Evolutionary conservation across 2,888 invertebrate genomes (phyloP).

Genomic region (Phania funesta): DNA sequence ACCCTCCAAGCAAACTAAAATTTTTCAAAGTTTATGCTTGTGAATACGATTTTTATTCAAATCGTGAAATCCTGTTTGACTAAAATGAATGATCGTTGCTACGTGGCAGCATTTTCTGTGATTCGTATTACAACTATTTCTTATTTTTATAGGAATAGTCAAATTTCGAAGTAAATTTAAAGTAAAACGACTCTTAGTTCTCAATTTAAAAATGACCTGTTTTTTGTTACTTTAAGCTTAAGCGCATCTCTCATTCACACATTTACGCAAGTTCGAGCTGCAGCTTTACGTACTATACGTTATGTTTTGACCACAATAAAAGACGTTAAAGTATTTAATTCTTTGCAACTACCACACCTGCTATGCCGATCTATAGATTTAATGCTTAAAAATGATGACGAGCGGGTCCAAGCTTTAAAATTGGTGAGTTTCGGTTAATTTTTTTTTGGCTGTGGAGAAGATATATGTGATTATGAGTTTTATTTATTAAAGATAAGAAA

Average conservation of each 20-base stretch:
- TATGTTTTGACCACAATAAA: constrained; percentile 89
- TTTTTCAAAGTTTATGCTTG: too few relatives aligned
- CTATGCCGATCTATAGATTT: constrained; percentile 93
- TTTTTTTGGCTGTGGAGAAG: not conserved
- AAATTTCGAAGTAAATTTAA: too few relatives aligned
- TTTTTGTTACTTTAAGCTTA: constrained; percentile 83
- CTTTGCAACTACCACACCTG: constrained; percentile 90
- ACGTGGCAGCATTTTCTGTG: too few relatives aligned
- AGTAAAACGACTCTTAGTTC: too few relatives aligned
- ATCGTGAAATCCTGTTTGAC: too few relatives aligned
- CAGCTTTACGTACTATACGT: constrained; percentile 91
- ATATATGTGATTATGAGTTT: not conserved
- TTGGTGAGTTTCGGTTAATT: constrained; percentile 82
- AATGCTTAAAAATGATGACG: constrained; percentile 93
- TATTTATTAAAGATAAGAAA: constrained; percentile 79
- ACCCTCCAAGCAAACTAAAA: too few relatives aligned
- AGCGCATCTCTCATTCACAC: constrained; percentile 92
- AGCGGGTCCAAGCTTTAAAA: constrained; percentile 94
- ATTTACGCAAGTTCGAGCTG: constrained; percentile 93
- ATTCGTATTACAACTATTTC: too few relatives aligned
- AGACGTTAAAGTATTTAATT: constrained; percentile 89
- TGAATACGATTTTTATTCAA: too few relatives aligned
- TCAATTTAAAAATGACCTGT: too few relatives aligned
- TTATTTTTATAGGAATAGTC: too few relatives aligned
- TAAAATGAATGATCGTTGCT: too few relatives aligned